Conservation (phyloP, 2,888 invertebrate genomes). For the Chironomus tentans region DNA sequence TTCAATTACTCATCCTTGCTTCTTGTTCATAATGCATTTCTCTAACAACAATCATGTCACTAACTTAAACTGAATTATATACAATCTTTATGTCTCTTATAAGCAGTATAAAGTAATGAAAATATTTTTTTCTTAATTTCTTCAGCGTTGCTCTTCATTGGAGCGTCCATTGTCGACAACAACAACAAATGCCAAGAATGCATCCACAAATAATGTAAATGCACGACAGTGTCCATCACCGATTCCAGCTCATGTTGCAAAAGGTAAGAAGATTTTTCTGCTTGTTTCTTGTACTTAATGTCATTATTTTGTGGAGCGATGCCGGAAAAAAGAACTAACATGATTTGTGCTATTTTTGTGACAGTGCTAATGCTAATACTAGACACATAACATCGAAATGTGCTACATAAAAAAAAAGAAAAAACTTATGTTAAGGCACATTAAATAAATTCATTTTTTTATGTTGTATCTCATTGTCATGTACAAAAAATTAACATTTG, state of each 20-base stretch:
- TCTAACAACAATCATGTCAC: too few relatives aligned
- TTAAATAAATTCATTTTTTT: too few relatives aligned
- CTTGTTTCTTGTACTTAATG: too few relatives aligned
- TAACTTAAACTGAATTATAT: too few relatives aligned
- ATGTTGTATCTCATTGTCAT: too few relatives aligned
- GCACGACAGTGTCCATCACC: conserved; percentile 56
- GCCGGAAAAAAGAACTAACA: background rate
- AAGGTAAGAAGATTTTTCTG: conserved; percentile 45
- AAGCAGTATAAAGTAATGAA: background rate
- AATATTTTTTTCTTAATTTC: background rate
- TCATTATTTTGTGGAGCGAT: background rate
- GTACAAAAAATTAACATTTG: too few relatives aligned
- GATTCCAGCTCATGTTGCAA: conserved; percentile 66
- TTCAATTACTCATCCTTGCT: conserved; percentile 21
- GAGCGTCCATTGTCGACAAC: conserved; percentile 65
- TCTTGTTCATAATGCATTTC: background rate
- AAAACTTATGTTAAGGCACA: too few relatives aligned
- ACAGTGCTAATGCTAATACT: too few relatives aligned
- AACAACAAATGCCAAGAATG: conserved; percentile 39
- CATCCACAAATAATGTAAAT: conserved; percentile 37
- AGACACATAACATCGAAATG: too few relatives aligned
- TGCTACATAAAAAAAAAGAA: too few relatives aligned
- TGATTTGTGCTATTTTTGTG: too few relatives aligned
- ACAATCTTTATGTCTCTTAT: too few relatives aligned
- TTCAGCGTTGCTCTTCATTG: conserved; percentile 71